Percentiles rank a stretch among this genome's conserved stretches.
These are phyloP conservation scores for Sebastes aleutianus DNA, from an alignment of 2,797 vertebrate genomes.

Conservation along the genomic window DNA sequence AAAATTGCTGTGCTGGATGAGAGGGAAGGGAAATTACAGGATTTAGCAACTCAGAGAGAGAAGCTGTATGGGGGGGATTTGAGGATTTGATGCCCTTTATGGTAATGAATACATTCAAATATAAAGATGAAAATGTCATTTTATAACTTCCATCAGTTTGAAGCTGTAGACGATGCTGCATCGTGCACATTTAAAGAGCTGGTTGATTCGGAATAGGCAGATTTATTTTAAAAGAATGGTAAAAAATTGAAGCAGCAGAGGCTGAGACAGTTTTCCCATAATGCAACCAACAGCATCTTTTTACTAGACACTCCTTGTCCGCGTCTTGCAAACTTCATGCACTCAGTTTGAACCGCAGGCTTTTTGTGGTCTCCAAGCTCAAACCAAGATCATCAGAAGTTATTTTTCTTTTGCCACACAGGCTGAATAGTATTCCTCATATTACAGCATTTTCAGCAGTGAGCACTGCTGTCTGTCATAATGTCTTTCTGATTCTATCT, in stretches of 20 bases:
- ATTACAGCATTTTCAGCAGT: background rate
- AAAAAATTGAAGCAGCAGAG: background rate
- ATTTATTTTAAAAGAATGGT: background rate
- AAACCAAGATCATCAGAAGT: background rate
- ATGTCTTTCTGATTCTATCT: background rate
- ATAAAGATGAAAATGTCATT: background rate
- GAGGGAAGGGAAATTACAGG: slow-evolving; percentile 4
- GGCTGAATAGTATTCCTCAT: background rate
- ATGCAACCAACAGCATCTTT: background rate
- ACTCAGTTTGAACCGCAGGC: background rate
- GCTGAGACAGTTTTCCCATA: background rate
- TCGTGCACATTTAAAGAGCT: background rate
- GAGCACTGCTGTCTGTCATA: background rate
- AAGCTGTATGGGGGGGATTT: background rate
- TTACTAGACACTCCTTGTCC: background rate
- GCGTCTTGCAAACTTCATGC: background rate
- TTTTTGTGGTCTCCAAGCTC: background rate
- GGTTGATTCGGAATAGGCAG: background rate
- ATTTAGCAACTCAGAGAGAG: slow-evolving; percentile 1
- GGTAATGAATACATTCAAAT: background rate
- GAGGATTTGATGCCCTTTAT: background rate
- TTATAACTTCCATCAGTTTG: background rate
- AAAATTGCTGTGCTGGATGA: slow-evolving; percentile 5
- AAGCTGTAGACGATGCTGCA: background rate
- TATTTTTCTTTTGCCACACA: background rate